Conservation (phyloP, 2,888 invertebrate genomes). For the Sesia apiformis region DNA sequence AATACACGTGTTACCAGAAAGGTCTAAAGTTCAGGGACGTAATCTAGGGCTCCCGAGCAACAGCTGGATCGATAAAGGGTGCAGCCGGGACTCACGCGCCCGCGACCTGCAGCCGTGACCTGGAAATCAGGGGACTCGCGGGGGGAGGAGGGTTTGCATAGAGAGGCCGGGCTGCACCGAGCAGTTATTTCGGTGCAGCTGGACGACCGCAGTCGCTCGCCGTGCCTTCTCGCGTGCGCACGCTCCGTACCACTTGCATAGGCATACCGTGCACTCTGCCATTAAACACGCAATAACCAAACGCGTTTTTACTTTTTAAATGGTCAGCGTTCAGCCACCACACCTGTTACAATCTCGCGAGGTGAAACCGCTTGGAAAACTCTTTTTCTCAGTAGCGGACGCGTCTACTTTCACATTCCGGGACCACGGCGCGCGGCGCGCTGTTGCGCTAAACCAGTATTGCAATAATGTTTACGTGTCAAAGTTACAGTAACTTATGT, state of each 20-base stretch:
- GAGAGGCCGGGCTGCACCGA: conserved; percentile 65
- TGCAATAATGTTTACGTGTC: conserved; percentile 30
- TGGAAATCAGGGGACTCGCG: conserved; percentile 26
- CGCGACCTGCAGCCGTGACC: conserved; percentile 63
- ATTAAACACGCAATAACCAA: background rate
- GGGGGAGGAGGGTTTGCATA: conserved; percentile 45
- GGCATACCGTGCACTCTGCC: conserved; percentile 30
- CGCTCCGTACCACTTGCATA: conserved; percentile 36
- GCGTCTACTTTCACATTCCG: conserved; percentile 70
- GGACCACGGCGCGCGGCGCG: conserved; percentile 23
- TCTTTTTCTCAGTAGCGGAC: conserved; percentile 64
- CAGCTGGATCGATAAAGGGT: conserved; percentile 63
- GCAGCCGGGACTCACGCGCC: conserved; percentile 29
- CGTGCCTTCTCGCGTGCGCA: conserved; percentile 58
- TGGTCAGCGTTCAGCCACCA: background rate
- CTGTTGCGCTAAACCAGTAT: conserved; percentile 40
- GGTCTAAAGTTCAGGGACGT: conserved; percentile 25
- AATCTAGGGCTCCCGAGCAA: conserved; percentile 43
- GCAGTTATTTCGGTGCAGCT: conserved; percentile 73
- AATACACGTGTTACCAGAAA: conserved; percentile 1
- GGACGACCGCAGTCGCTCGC: conserved; percentile 49
- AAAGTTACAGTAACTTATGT: conserved; percentile 16
- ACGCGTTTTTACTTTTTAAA: background rate
- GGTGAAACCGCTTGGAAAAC: conserved; percentile 69
- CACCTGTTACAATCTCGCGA: conserved; percentile 62